These are phyloP conservation scores for Sebastes diaconus DNA, from an alignment of 2,797 vertebrate genomes.

Conservation along the genomic window DNA sequence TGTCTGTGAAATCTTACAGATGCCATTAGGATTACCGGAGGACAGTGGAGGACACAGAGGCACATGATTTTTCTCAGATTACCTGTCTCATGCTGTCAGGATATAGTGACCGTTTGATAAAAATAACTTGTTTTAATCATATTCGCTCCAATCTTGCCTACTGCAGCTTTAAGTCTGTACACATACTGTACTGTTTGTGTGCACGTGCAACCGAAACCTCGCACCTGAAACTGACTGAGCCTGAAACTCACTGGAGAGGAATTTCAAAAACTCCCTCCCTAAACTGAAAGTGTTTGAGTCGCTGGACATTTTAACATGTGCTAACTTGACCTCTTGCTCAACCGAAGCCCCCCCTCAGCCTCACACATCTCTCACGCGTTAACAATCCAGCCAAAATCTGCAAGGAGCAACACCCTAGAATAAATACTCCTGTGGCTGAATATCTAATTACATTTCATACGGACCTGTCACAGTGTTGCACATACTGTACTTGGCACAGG, in stretches of 20 bases:
- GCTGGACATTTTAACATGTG: constrained; percentile 13
- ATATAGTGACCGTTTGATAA: too few relatives aligned
- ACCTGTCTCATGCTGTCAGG: too few relatives aligned
- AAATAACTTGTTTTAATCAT: too few relatives aligned
- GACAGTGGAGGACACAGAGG: too few relatives aligned
- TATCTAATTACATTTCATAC: constrained; percentile 17
- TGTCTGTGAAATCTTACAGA: too few relatives aligned
- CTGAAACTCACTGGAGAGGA: constrained; percentile 41
- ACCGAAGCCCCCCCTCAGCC: constrained; percentile 3
- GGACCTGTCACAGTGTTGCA: constrained; percentile 9
- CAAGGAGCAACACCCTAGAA: constrained; percentile 18
- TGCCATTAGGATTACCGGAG: too few relatives aligned
- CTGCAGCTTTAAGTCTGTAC: background rate
- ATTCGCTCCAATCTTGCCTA: too few relatives aligned
- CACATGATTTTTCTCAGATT: too few relatives aligned
- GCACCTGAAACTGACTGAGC: constrained; percentile 28
- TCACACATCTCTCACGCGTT: constrained; percentile 20
- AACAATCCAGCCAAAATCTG: constrained; percentile 15
- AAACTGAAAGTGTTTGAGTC: constrained; percentile 25
- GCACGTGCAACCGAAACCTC: background rate
- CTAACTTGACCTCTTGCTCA: constrained; percentile 31
- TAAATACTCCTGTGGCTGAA: constrained; percentile 31
- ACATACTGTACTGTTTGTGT: too few relatives aligned
- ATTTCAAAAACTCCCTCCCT: constrained; percentile 36
- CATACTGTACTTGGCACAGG: constrained; percentile 25